Base-by-base conservation (phyloP, 2,113 vertebrate species). In the Poicephalus gulielmi region DNA sequence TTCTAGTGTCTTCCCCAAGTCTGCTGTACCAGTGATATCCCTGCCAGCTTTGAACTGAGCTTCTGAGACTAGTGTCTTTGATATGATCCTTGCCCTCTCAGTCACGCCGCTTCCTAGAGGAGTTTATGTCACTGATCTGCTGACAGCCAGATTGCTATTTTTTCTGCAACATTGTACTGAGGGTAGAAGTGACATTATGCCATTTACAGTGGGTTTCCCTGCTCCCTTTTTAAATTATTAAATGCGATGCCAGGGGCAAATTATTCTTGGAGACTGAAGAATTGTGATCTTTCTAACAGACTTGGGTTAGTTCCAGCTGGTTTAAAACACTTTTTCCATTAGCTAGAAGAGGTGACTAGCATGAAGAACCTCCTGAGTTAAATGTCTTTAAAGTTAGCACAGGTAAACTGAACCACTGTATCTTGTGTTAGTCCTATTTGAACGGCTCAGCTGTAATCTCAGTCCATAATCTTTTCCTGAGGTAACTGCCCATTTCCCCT, bases 241-340 rank as follows among this genome's bases (percentile, higher is more conserved):
- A 89, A 89, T 55, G 33, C 0, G 0, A 86, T 62, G 46, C 73
- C 73, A 88, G 86, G 83, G 83, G 88, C 76, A 94, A 91, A 86
- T 88, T 94, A 86, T 87, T 86, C 92, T 37, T 9, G 17, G 35
- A 47, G 82, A 46, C 31, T 11, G 47, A 80, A 81, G 53, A 90
- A 74, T 43, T 39, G 37, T 8, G 81, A 75, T 91, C 33, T 47
- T 81, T 82, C 69, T 87, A 89, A 91, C 70, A 91, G 87, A 11
- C 23, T 63, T 92, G 92, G 92, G 78, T 84, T 86, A 84, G 59
- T 50, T 86, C 87, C 94, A 91, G 74, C 69, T 50, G 82, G 50
- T 91, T 95, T 78, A 67, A 82, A 93, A 95, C 87, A 96, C 94
- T 87, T 84, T 79, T 87, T 87, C 90, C 74, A 75, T 91, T 75